Evolutionary conservation across 2,113 vertebrate genomes (phyloP).

Genomic region (Tachysurus fulvidraco): DNA sequence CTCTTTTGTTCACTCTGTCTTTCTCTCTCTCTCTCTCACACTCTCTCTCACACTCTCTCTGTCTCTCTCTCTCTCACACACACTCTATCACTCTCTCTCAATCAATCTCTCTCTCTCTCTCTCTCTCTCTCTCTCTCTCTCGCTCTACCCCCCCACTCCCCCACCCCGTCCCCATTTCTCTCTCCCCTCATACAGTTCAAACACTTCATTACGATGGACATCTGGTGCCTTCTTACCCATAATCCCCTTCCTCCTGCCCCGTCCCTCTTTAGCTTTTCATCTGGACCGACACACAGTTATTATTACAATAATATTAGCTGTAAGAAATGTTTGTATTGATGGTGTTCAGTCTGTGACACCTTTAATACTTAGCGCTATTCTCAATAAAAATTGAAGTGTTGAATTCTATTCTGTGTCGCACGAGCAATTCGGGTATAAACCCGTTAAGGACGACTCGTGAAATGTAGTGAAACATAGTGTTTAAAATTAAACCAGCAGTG

Average conservation of each 20-base stretch:
- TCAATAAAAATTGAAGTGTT: background rate
- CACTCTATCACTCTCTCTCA: background rate
- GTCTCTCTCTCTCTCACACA: background rate
- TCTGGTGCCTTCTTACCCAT: conserved; percentile 42
- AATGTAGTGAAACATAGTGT: background rate
- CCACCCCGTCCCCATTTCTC: background rate
- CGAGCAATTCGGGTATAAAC: background rate
- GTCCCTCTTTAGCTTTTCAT: background rate
- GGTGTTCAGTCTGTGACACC: background rate
- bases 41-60: too few species aligned
- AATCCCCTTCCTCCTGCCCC: conserved; percentile 13
- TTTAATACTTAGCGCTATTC: background rate
- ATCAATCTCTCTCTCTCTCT: conserved; percentile 8
- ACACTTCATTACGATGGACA: conserved; percentile 41
- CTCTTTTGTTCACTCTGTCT: too few species aligned
- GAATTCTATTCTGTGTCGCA: background rate
- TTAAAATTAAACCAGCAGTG: background rate
- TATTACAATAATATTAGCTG: background rate
- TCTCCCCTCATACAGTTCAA: conserved; percentile 21
- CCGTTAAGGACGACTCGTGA: background rate
- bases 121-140: background rate
- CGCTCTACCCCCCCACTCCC: background rate
- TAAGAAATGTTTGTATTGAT: background rate
- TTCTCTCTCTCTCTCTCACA: background rate
- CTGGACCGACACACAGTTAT: background rate